Evolutionary conservation across 2,113 vertebrate genomes (phyloP), one percentile per base, ranked within the genome.

Genomic region (Oryzias curvinotus): DNA sequence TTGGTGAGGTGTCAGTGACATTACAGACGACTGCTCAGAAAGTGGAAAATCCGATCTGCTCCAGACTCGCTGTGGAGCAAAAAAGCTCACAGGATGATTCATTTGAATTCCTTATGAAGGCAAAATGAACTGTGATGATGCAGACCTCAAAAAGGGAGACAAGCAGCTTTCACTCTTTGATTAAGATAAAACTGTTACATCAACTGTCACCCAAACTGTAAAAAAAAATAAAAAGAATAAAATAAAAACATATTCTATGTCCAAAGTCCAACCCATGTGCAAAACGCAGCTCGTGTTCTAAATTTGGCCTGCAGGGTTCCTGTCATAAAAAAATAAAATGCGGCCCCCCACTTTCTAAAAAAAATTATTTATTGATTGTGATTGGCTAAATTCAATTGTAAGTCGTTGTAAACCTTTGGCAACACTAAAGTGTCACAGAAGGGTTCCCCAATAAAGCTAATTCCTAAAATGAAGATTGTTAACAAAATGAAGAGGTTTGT

Each of bases 1-100:
- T 83, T 65, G 76, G 69, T 19, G 62, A 74, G 65, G 65, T 76
- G 79, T 73, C 78, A 45, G 54, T 80, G 72, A 78, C 70, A 79
- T 77, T 78, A 85, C 51, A 53, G 73, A 78, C 70, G 67, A 86
- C 73, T 67, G 71, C 65, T 81, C 73, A 63, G 62, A 75, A 84
- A 78, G 86, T 83, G 71, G 73, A 77, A 87, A 87, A 88, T 87
- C 84, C 83, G 87, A 86, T 88, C 77, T 79, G 56, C 57, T 68
- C 41, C 42, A 80, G 72, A 71, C 72, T 71, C 68, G 75, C 76
- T 71, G 36, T 14, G 53, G 52, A 79, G 68, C 59, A 43, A 49
- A 77, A 77, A 73, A 66, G 68, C 52, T 64, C 46, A 28, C 61
- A 68, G 68, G 75, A 52, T 65, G 77, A 80, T 73, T 81, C 79